A percentile compares a stretch with the other conserved stretches of the same genome.
These are phyloP conservation scores for Heloderma charlesbogerti DNA, from an alignment of 2,113 vertebrate genomes.

Conservation along the genomic window DNA sequence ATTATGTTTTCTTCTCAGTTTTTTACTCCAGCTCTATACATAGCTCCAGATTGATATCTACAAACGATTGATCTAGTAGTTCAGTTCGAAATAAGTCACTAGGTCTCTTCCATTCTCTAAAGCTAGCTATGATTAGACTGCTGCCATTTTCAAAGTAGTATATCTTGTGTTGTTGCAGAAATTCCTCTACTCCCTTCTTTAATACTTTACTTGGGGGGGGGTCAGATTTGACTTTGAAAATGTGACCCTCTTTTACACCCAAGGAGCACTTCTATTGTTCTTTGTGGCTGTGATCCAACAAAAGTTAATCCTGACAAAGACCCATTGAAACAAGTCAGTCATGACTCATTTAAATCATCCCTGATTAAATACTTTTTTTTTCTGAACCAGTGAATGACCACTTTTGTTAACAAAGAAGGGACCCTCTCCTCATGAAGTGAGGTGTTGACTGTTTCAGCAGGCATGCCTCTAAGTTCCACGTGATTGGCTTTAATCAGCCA, in stretches of 20 bases:
- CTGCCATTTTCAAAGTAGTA: slow-evolving; percentile 26
- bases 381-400: background rate
- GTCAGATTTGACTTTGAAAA: slow-evolving; percentile 14
- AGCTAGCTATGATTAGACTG: slow-evolving; percentile 19
- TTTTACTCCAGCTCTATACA: slow-evolving; percentile 20
- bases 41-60: background rate
- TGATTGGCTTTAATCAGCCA: background rate
- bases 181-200: background rate
- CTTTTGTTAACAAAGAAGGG: background rate
- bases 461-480: background rate
- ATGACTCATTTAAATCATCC: background rate
- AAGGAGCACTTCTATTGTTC: background rate
- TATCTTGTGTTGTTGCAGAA: background rate
- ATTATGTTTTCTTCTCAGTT: background rate
- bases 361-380: background rate
- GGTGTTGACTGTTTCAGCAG: background rate
- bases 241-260: background rate
- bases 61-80: background rate
- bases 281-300: no score
- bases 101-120: background rate
- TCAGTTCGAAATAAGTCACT: background rate
- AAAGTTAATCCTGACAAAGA: background rate
- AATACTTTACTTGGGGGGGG: background rate
- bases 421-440: background rate
- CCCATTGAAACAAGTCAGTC: no score